phyloP scores from a whole-genome alignment of 2,113 vertebrate species.

The Leptocoma aspasia region DNA sequence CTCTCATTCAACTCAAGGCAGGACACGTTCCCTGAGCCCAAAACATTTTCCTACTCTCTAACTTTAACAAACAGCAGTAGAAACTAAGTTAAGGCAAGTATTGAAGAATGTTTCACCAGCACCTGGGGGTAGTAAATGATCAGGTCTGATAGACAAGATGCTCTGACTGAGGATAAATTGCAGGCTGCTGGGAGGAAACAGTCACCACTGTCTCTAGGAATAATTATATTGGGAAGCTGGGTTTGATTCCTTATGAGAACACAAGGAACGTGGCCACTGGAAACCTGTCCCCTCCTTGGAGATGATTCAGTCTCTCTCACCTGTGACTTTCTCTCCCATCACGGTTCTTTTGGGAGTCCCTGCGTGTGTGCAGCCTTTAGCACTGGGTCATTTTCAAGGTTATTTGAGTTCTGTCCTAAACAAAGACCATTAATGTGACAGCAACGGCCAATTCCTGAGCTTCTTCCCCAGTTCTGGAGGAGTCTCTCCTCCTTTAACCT shows the following conservation, averaged over 20 bases:
- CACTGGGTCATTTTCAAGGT: not conserved
- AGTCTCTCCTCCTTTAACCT: accelerated
- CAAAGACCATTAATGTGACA: not conserved
- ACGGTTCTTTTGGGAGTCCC: not conserved
- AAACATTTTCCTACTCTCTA: not conserved
- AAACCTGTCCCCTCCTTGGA: not conserved
- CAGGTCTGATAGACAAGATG: not conserved
- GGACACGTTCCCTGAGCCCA: not conserved
- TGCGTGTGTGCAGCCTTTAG: accelerated
- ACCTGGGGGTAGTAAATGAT: not conserved
- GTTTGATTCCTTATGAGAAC: not conserved
- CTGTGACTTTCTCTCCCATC: not conserved
- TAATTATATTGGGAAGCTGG: not conserved
- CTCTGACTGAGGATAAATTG: not conserved
- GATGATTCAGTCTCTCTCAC: too few relatives aligned
- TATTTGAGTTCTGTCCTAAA: not conserved
- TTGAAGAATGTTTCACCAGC: not conserved
- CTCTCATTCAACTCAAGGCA: not conserved
- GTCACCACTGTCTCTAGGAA: not conserved
- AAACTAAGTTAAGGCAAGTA: not conserved
- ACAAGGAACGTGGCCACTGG: not conserved
- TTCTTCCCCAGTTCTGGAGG: not conserved
- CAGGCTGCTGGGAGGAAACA: not conserved
- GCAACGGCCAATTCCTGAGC: not conserved
- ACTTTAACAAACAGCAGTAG: not conserved